Percentiles rank a stretch among this genome's conserved stretches.
These are phyloP conservation scores for Formica selysi DNA, from an alignment of 1,140 invertebrate species.

Conservation along the genomic window DNA sequence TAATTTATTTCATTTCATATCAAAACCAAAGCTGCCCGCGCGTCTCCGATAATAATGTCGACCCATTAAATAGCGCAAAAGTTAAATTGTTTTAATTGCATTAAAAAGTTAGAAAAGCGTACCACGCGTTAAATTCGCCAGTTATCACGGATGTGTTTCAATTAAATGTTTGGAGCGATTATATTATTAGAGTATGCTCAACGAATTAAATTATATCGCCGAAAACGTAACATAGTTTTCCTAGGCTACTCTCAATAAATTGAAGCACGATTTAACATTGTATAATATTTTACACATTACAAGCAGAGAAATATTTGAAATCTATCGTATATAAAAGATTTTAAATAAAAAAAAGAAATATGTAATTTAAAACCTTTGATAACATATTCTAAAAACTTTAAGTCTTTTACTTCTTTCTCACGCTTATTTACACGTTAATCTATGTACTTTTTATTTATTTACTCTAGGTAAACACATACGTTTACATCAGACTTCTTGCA, in stretches of 20 bases:
- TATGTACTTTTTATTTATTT: neutral
- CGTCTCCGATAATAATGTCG: slow-evolving; percentile 57
- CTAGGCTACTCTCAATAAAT: neutral
- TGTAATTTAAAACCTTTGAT: slow-evolving; percentile 19
- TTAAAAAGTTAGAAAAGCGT: slow-evolving; percentile 68
- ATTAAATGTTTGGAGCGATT: slow-evolving; percentile 63
- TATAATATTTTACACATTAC: neutral
- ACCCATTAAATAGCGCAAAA: slow-evolving; percentile 62
- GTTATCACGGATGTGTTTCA: slow-evolving; percentile 56
- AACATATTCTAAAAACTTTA: neutral
- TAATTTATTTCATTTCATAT: slow-evolving; percentile 59
- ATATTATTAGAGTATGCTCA: slow-evolving; percentile 57
- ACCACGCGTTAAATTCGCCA: slow-evolving; percentile 45
- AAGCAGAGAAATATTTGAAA: slow-evolving; percentile 25
- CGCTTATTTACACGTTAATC: neutral
- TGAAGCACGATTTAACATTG: neutral
- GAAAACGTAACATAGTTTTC: slow-evolving; percentile 58
- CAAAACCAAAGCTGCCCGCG: slow-evolving; percentile 17
- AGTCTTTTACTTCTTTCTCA: neutral
- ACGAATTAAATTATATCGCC: slow-evolving; percentile 56
- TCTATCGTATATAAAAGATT: neutral
- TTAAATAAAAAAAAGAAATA: neutral
- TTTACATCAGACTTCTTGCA: neutral
- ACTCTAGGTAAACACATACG: neutral
- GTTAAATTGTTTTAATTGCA: slow-evolving; percentile 70